Conservation (phyloP, 2,113 vertebrate species). For the Zapus hudsonius region DNA sequence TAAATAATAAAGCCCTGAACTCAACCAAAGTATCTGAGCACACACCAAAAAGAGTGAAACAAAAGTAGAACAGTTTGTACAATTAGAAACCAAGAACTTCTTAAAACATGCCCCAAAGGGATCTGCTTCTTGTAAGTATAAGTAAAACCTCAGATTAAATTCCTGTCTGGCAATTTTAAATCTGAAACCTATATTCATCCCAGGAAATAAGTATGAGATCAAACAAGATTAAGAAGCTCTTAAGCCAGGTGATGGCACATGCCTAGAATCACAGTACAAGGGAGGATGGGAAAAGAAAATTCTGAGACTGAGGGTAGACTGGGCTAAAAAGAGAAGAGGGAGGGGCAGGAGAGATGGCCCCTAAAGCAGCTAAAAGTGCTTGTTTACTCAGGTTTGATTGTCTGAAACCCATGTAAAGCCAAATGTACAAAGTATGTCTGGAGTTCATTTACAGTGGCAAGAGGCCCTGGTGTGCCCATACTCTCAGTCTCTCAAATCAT, state of each 20-base stretch:
- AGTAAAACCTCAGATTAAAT: constrained; percentile 3
- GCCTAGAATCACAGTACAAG: background rate
- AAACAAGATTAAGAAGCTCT: background rate
- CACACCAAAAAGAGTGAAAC: background rate
- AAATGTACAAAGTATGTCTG: too few relatives aligned
- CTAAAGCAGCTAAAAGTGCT: too few relatives aligned
- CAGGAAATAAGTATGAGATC: background rate
- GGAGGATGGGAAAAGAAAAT: background rate
- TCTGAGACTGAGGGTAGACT: background rate
- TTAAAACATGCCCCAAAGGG: background rate
- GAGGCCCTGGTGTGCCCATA: too few relatives aligned
- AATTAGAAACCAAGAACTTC: constrained; percentile 32
- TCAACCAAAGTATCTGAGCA: background rate
- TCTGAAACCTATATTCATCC: constrained; percentile 11
- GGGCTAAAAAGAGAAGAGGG: too few relatives aligned
- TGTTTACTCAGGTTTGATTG: too few relatives aligned
- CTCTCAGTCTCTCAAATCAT: too few relatives aligned
- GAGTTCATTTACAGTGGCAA: too few relatives aligned
- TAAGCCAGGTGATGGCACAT: background rate
- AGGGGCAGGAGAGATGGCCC: too few relatives aligned
- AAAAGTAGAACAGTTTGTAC: background rate
- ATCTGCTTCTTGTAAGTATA: background rate
- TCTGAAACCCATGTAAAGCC: too few relatives aligned
- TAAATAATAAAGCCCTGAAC: background rate
- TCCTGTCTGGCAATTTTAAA: constrained; percentile 19